Evolutionary conservation across 1,140 invertebrate species (phyloP).

Genomic region (Rhagoletis zephyria): DNA sequence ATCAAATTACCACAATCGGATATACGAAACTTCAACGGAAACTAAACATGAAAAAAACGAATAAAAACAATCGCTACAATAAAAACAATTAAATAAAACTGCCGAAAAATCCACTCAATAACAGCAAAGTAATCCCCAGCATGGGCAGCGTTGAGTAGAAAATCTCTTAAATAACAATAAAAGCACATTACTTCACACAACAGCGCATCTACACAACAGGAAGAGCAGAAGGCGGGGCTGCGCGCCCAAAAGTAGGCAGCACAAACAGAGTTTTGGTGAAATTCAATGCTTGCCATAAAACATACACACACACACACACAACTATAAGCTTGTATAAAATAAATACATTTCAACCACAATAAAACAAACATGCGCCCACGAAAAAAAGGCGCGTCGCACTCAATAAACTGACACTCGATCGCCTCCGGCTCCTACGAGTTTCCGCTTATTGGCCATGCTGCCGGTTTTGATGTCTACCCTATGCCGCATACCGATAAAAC

Average conservation of each 20-base stretch:
- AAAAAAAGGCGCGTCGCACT: slow-evolving; percentile 30
- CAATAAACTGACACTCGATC: slow-evolving; percentile 1
- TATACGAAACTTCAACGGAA: not conserved
- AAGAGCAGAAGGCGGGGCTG: not conserved
- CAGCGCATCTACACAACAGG: not conserved
- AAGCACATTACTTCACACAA: slow-evolving; percentile 30
- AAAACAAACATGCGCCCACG: not conserved
- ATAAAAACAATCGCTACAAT: slow-evolving; percentile 23
- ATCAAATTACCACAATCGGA: slow-evolving; percentile 44
- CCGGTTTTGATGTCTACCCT: not conserved
- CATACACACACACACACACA: not conserved
- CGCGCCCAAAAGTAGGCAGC: slow-evolving; percentile 33
- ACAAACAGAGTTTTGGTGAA: not conserved
- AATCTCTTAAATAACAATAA: slow-evolving; percentile 51
- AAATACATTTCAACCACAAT: slow-evolving; percentile 20
- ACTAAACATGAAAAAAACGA: not conserved
- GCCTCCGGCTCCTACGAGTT: not conserved
- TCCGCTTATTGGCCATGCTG: not conserved
- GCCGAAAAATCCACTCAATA: slow-evolving; percentile 50
- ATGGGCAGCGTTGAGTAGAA: slow-evolving; percentile 27
- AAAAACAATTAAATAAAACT: slow-evolving; percentile 53
- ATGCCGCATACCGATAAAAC: slow-evolving; percentile 1
- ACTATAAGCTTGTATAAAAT: not conserved
- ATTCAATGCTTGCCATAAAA: not conserved
- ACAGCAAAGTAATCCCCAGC: slow-evolving; percentile 12